Evolutionary conservation across 2,797 vertebrate species (phyloP).

Genomic region (Botia almorhae): DNA sequence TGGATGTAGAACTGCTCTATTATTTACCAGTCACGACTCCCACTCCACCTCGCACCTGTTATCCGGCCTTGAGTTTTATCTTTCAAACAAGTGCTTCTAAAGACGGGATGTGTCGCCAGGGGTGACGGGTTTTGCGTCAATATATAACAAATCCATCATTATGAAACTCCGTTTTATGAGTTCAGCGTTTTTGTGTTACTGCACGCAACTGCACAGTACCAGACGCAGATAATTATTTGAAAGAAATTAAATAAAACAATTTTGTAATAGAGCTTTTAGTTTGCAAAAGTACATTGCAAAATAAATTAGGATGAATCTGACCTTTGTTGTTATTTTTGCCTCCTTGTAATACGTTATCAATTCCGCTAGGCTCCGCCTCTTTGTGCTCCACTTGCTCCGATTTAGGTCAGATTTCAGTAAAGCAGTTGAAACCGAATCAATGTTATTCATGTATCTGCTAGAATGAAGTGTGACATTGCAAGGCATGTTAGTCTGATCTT

Average conservation of each 20-base stretch:
- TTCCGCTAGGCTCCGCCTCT: not conserved
- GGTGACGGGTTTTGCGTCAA: slow-evolving; percentile 32
- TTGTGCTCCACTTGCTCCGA: not conserved
- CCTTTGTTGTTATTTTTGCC: too few species aligned
- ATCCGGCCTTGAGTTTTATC: slow-evolving; percentile 49
- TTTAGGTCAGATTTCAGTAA: not conserved
- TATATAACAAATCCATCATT: slow-evolving; percentile 27
- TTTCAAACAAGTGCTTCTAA: slow-evolving; percentile 43
- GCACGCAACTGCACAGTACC: not conserved
- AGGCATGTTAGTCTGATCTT: too few species aligned
- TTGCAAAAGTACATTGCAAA: too few species aligned
- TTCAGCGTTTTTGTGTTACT: not conserved
- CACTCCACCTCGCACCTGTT: slow-evolving; percentile 16
- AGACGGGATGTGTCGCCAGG: slow-evolving; percentile 33
- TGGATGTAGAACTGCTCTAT: slow-evolving; percentile 38
- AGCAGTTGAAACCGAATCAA: not conserved
- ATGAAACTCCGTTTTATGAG: not conserved
- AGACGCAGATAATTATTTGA: not conserved
- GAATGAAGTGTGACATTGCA: not conserved
- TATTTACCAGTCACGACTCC: slow-evolving; percentile 53
- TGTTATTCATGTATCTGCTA: not conserved
- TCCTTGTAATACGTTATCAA: not conserved
- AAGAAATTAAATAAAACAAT: not conserved
- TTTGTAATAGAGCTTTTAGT: not conserved
- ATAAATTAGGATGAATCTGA: too few species aligned